phyloP scores from a whole-genome alignment of 2,888 invertebrate genomes.

The Sphecodes monilicornis region DNA sequence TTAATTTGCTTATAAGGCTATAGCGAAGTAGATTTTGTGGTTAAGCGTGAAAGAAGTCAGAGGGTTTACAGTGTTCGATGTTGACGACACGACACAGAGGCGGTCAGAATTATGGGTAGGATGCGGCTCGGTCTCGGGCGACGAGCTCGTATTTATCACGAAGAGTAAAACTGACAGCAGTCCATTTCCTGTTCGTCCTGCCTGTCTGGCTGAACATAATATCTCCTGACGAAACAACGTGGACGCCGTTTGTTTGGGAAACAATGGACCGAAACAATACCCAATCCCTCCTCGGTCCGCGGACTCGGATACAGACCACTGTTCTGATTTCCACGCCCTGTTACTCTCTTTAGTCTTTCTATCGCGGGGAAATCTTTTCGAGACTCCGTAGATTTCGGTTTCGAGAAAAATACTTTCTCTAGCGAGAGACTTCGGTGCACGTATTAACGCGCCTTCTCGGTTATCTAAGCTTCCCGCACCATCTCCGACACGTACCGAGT shows the following conservation, averaged over 20 bases:
- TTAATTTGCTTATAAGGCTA: neutral
- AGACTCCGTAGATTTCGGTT: conserved; percentile 24
- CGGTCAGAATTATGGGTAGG: conserved; percentile 51
- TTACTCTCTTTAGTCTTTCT: conserved; percentile 63
- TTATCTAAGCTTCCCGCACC: neutral
- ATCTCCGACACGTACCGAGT: neutral
- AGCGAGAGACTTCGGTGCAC: neutral
- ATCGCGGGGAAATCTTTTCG: conserved; percentile 48
- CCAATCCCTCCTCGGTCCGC: conserved; percentile 73
- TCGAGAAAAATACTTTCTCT: conserved; percentile 26
- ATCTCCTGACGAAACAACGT: conserved; percentile 83
- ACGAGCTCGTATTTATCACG: conserved; percentile 80
- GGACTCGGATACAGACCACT: conserved; percentile 65
- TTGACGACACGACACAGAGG: conserved; percentile 12
- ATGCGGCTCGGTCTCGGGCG: conserved; percentile 41
- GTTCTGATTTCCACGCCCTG: conserved; percentile 63
- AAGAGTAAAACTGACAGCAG: conserved; percentile 83
- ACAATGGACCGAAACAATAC: conserved; percentile 84
- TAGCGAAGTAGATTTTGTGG: neutral
- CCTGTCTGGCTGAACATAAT: conserved; percentile 80
- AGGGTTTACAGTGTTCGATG: conserved; percentile 30
- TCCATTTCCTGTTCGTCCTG: conserved; percentile 83
- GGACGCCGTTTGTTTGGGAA: conserved; percentile 83
- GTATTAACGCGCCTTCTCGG: conserved; percentile 5
- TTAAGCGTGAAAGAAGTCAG: conserved; percentile 2